phyloP scores from a whole-genome alignment of 2,797 vertebrate species.

The Enteromius radiatus region DNA sequence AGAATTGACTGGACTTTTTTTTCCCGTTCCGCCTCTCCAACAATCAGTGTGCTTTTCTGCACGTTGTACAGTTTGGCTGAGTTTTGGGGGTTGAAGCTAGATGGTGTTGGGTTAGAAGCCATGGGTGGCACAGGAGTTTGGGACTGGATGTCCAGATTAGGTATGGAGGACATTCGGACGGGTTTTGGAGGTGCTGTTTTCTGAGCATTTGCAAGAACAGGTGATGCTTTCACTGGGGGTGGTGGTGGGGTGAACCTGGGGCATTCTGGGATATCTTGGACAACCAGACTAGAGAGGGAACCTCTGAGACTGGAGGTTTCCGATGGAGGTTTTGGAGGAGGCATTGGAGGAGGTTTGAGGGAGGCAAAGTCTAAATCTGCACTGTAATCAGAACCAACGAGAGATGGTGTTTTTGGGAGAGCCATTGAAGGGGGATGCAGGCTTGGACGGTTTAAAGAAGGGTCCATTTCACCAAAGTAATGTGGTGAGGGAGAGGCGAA shows the following conservation, averaged over 20 bases:
- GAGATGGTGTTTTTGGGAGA: conserved; percentile 64
- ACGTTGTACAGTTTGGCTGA: conserved; percentile 72
- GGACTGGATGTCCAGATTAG: conserved; percentile 65
- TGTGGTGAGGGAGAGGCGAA: conserved; percentile 65
- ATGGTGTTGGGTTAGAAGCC: conserved; percentile 61
- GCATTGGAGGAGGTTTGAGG: conserved; percentile 72
- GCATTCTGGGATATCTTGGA: conserved; percentile 64
- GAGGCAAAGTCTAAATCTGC: conserved; percentile 60
- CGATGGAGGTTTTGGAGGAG: conserved; percentile 76
- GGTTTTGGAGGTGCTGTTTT: conserved; percentile 78
- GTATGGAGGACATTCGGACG: conserved; percentile 72
- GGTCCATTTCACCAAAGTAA: conserved; percentile 68
- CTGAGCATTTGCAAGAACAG: conserved; percentile 52
- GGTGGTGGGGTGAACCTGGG: conserved; percentile 74
- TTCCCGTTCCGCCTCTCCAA: conserved; percentile 55
- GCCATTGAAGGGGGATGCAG: conserved; percentile 66
- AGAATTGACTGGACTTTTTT: conserved; percentile 69
- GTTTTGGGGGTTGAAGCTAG: conserved; percentile 79
- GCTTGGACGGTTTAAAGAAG: conserved; percentile 41
- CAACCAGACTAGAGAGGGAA: conserved; percentile 52
- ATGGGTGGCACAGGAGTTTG: conserved; percentile 63
- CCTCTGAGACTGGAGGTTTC: conserved; percentile 57
- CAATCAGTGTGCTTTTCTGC: conserved; percentile 61
- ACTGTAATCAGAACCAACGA: conserved; percentile 7
- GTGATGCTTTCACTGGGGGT: conserved; percentile 67